Base-by-base conservation (phyloP, 2,797 vertebrate species). In the Lutjanus campechanus region DNA sequence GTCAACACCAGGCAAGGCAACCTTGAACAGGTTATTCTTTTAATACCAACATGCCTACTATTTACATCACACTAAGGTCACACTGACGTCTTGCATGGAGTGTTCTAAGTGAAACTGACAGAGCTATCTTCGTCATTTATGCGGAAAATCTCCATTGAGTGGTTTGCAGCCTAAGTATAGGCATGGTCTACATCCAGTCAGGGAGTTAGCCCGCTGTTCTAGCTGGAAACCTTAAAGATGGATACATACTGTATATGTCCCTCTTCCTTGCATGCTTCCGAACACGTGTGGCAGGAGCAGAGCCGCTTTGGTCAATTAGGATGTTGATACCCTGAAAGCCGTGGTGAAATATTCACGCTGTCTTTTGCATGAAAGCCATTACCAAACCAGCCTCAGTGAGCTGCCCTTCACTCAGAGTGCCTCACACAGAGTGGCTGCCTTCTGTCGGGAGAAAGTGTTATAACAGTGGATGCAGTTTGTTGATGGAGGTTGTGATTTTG, bases 331-430 rank as follows among this genome's bases (percentile, higher is more conserved):
- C 49, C 50, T 85, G 64, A 88, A 84, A 90, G 77, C 81, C 59
- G 0, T 85, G 12, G 59, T 90, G 56, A 88, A 91, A 88, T 89
- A 86, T 87, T 89, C 56, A 90, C 20, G 10, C 58, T 56, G 62
- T 50, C 80, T 64, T 76, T 73, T 75, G 69, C 66, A 68, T 75
- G 46, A 69, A 54, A 81, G 63, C 79, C 81, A 75, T 81, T 67
- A 85, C 22, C 43, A 36, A 69, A 63, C 55, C 59, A 64, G 66
- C 46, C 6, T 60, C 7, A 6, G 47, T 68, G 72, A 56, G 64
- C 68, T 58, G 58, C 40, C 36, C 51, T 69, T 50, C 47, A 54
- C 25, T 64, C 41, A 54, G n/a, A 83, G 29, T 61, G 73, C 56
- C 51, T 74, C 29, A 12, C 2, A 17, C 22, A 44, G 53, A 61